Evolutionary conservation across 2,113 vertebrate species (phyloP), one percentile per base, ranked within the genome.

Genomic region (Triplophysa dalaica): DNA sequence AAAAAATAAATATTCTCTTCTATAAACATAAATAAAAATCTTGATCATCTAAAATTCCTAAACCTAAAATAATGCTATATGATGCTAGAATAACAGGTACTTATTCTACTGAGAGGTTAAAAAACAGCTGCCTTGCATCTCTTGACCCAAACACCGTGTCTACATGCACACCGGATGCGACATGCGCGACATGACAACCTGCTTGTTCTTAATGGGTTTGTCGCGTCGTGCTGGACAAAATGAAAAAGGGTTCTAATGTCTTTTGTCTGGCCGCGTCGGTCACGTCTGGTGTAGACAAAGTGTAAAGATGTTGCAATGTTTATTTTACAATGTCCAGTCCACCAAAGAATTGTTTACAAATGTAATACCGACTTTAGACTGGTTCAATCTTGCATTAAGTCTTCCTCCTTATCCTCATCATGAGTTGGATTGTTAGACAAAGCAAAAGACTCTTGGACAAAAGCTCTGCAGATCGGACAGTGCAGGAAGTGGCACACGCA

Each of bases 391-490:
- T 67, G 45, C 45, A 1, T 19, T 33, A 80, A 52, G 19, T 77
- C 29, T 17, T 16, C 22, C 22, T 83, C 58, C 9, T 69, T 66
- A 14, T 78, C 43, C 9, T 69, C 77, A 11, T 75, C 43, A 14
- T 45, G 12, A 21, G 19, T 8, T 16, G 11, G 24, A 6, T 1
- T 14, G 24, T 76, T 65, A 45, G 87, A 85, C 13, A 98, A 91
- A 1, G 93, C 87, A 21, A 99, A 99, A 12, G 95, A 96, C 81
- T 99, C 96, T 3, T 91, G 86, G 14, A 99, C 93, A 21, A 95
- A 95, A 21, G 95, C 95, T 54, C 97, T 90, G 87, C 98, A 99
- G 89, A 99, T 96, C 0, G 98, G 98, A 75, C 98, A 99, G 87
- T 95, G 96, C 81, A 95, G 95, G 75, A 99, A 95, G 61, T 91